Evolutionary conservation across 2,888 invertebrate genomes (phyloP).

Genomic region (Didymodactylos carnosus): DNA sequence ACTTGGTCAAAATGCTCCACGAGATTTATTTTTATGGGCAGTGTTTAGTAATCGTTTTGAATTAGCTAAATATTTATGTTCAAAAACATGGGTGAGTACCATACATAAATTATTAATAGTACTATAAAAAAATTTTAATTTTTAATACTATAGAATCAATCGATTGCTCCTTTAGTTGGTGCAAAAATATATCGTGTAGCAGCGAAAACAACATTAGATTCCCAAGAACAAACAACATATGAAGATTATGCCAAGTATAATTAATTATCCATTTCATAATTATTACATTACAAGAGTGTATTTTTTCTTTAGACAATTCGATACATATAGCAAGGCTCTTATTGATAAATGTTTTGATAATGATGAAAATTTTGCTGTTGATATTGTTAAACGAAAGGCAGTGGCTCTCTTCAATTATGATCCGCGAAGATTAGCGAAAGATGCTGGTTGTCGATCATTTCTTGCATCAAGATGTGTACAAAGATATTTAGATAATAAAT

Average conservation of each 20-base stretch:
- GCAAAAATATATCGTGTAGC: not conserved
- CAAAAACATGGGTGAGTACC: not conserved
- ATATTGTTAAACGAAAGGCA: not conserved
- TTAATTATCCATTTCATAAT: not conserved
- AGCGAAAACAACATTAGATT: not conserved
- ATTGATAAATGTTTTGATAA: not conserved
- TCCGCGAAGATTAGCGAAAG: not conserved
- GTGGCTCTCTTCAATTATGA: not conserved
- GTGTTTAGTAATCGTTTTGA: not conserved
- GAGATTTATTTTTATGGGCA: not conserved
- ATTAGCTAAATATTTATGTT: not conserved
- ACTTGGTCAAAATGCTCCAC: not conserved
- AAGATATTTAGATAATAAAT: not conserved
- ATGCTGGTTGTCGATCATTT: not conserved
- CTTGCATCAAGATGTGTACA: not conserved
- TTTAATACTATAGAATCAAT: not conserved
- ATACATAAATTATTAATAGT: not conserved
- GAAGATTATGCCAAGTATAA: not conserved
- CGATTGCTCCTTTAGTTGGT: not conserved
- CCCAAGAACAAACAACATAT: not conserved
- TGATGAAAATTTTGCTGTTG: not conserved
- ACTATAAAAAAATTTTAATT: not conserved
- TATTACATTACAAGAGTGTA: not conserved
- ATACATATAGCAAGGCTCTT: not conserved
- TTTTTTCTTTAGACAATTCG: not conserved